phyloP scores from a whole-genome alignment of 2,888 invertebrate species.

The Leptura quadrifasciata region DNA sequence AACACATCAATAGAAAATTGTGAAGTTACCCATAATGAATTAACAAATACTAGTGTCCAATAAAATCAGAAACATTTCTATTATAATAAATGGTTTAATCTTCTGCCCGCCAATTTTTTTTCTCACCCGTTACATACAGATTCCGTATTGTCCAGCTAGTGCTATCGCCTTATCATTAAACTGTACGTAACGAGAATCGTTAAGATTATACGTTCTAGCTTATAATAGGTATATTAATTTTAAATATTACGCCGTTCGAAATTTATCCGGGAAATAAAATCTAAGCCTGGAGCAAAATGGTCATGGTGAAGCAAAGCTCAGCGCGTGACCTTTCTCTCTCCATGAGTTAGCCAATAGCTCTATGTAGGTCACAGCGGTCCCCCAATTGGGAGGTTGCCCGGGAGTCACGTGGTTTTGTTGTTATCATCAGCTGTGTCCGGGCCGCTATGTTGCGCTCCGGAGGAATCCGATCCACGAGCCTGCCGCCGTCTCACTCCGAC shows the following conservation, averaged over 20 bases:
- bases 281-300: constrained; percentile 34
- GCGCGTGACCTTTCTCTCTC: constrained; percentile 70
- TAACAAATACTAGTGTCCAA: too few species aligned
- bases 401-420: constrained; percentile 81
- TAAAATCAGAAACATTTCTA: too few species aligned
- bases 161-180: too few species aligned
- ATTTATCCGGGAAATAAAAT: constrained; percentile 35
- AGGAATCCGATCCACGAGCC: constrained; percentile 51
- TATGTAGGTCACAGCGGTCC: constrained; percentile 76
- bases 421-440: constrained; percentile 81
- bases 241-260: neutral
- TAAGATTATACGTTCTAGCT: too few species aligned
- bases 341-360: constrained; percentile 73
- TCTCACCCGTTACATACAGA: too few species aligned
- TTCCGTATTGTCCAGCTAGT: too few species aligned
- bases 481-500: constrained; percentile 44
- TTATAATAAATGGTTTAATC: too few species aligned
- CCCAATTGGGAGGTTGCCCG: constrained; percentile 73
- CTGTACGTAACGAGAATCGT: too few species aligned
- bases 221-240: neutral
- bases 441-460: constrained; percentile 66
- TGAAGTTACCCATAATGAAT: too few species aligned
- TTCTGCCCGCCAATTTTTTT: too few species aligned
- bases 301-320: constrained; percentile 37
- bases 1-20: too few species aligned